Conservation (phyloP, 2,797 vertebrate genomes). For the Amniataba percoides region DNA sequence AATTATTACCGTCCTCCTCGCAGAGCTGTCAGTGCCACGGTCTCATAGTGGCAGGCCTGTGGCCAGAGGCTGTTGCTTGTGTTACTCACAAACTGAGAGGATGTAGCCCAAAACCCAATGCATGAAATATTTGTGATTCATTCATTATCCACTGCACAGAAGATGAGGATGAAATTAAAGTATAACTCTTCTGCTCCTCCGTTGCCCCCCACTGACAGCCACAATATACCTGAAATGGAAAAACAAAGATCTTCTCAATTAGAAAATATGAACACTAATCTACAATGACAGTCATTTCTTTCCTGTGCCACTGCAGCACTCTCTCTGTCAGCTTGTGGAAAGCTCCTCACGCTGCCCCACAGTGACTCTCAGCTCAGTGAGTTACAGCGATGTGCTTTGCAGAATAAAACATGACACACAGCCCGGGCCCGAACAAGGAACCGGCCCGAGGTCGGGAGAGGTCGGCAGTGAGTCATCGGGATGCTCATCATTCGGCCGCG, state of each 20-base stretch:
- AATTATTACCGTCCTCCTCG: constrained; percentile 43
- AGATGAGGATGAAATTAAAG: constrained; percentile 23
- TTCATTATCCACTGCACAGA: constrained; percentile 20
- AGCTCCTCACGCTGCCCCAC: constrained; percentile 32
- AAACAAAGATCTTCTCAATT: constrained; percentile 12
- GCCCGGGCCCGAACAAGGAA: constrained; percentile 16
- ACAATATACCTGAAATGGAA: constrained; percentile 3
- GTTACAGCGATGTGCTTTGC: constrained; percentile 14
- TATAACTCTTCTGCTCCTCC: constrained; percentile 13
- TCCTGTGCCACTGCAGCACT: constrained; percentile 33
- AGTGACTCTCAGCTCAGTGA: constrained; percentile 44
- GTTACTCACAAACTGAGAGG: constrained; percentile 34
- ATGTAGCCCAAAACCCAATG: constrained; percentile 28
- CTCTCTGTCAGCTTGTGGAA: constrained; percentile 49
- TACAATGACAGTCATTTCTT: constrained; percentile 28
- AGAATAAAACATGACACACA: constrained; percentile 60
- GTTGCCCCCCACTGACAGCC: constrained; percentile 8
- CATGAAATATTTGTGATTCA: constrained; percentile 29
- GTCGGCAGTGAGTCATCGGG: constrained; percentile 54
- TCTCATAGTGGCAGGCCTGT: constrained; percentile 20
- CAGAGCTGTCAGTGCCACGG: constrained; percentile 28
- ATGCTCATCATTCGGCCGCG: constrained; percentile 28
- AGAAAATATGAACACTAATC: constrained; percentile 19
- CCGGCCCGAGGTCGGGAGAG: constrained; percentile 1
- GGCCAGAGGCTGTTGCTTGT: constrained; percentile 29